phyloP scores from a whole-genome alignment of 1,140 invertebrate genomes.

The Argopecten irradians region DNA sequence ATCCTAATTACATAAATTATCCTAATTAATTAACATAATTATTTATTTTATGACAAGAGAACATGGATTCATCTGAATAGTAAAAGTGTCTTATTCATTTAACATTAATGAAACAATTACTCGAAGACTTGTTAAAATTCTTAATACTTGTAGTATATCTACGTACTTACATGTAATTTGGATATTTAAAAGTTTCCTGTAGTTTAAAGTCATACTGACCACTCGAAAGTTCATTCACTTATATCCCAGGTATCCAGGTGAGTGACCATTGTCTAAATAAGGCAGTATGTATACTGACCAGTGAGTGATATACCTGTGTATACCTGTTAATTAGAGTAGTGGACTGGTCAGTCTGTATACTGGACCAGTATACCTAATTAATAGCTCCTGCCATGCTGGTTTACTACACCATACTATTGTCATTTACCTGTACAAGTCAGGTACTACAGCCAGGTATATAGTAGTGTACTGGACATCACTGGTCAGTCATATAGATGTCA shows the following conservation, averaged over 20 bases:
- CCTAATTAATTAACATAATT: background rate
- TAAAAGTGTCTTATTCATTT: background rate
- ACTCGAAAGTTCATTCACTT: background rate
- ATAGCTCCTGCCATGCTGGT: background rate
- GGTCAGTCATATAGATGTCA: slow-evolving; percentile 16
- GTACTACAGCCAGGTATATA: background rate
- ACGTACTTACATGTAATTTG: background rate
- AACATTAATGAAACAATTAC: background rate
- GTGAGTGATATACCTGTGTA: background rate
- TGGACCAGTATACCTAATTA: background rate
- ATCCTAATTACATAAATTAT: background rate
- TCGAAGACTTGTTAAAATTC: too few relatives aligned
- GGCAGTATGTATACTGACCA: background rate
- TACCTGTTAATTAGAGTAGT: too few relatives aligned
- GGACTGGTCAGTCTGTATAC: too few relatives aligned
- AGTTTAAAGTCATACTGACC: background rate
- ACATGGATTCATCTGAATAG: background rate
- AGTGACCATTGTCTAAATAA: background rate
- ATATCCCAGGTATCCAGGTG: background rate
- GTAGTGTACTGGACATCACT: slow-evolving; percentile 20
- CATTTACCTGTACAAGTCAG: background rate
- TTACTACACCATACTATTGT: background rate
- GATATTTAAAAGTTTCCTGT: background rate
- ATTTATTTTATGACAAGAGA: background rate
- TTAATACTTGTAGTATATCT: background rate